phyloP scores from a whole-genome alignment of 1,140 invertebrate genomes.

The Diuraphis noxia region DNA sequence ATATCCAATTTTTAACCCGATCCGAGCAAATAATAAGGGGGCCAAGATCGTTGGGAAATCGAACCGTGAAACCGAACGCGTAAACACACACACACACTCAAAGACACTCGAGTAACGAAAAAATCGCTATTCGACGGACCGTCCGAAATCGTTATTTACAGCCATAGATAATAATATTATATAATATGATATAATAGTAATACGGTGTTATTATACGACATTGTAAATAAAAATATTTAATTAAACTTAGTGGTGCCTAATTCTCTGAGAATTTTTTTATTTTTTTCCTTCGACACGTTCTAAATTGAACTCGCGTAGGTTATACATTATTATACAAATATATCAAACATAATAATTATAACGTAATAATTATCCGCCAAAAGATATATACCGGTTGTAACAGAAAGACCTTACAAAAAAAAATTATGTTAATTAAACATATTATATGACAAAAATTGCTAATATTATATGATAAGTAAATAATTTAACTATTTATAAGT shows the following conservation, averaged over 20 bases:
- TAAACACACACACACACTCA: not conserved
- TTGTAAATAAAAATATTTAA: too few relatives aligned
- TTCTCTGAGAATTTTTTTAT: too few relatives aligned
- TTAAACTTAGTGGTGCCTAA: not conserved
- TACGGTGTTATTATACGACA: too few relatives aligned
- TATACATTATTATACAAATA: not conserved
- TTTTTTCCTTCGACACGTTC: not conserved
- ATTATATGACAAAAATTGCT: too few relatives aligned
- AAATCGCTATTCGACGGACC: not conserved
- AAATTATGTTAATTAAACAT: too few relatives aligned
- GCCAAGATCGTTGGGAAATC: constrained; percentile 35
- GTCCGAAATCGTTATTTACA: not conserved
- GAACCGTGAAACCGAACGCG: not conserved
- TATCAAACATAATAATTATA: not conserved
- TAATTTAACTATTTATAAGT: too few relatives aligned
- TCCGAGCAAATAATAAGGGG: not conserved
- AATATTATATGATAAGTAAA: too few relatives aligned
- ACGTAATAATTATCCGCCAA: not conserved
- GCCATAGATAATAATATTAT: not conserved
- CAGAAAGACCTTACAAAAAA: too few relatives aligned
- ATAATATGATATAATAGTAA: too few relatives aligned
- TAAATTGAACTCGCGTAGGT: not conserved
- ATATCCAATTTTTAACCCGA: constrained; percentile 3
- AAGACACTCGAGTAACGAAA: not conserved
- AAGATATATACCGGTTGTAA: too few relatives aligned